Percentiles rank a stretch among this genome's conserved stretches.
These are phyloP conservation scores for Euspilapteryx auroguttella DNA, from an alignment of 2,888 invertebrate species.

Conservation along the genomic window DNA sequence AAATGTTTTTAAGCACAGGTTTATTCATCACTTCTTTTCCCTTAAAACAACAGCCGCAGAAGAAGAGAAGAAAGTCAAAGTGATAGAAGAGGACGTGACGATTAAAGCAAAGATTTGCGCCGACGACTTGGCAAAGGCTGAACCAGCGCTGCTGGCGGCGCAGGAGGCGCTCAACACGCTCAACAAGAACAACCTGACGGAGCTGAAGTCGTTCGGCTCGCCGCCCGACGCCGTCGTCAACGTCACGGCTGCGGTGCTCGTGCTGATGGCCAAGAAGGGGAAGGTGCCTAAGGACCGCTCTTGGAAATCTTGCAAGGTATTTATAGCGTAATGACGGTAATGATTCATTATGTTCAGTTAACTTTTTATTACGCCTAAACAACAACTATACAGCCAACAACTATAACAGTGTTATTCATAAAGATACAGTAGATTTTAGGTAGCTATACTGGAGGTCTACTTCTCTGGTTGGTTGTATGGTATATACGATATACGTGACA, in stretches of 20 bases:
- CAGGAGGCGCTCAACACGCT: slow-evolving; percentile 89
- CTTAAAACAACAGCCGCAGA: slow-evolving; percentile 59
- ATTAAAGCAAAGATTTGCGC: slow-evolving; percentile 85
- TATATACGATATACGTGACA: no score
- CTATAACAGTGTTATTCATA: no score
- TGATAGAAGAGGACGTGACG: slow-evolving; percentile 86
- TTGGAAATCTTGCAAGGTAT: slow-evolving; percentile 85
- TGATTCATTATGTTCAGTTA: no score
- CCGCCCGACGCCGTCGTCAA: slow-evolving; percentile 88
- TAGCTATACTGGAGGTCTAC: no score
- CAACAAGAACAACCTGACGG: slow-evolving; percentile 92
- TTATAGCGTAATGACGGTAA: slow-evolving; percentile 12
- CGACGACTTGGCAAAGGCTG: slow-evolving; percentile 87
- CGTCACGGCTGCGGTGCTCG: slow-evolving; percentile 85
- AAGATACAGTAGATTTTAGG: no score
- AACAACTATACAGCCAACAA: no score
- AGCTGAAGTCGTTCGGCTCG: slow-evolving; percentile 90
- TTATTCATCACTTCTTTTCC: background rate
- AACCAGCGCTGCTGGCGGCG: slow-evolving; percentile 87
- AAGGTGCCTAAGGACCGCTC: slow-evolving; percentile 89
- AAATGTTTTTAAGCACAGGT: no score
- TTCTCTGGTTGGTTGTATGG: no score
- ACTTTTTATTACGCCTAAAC: no score
- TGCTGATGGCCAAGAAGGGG: slow-evolving; percentile 79
- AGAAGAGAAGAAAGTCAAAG: slow-evolving; percentile 88